A percentile compares a stretch with the other conserved stretches of the same genome.
phyloP scores from a whole-genome alignment of 2,113 vertebrate species.

The Chionomys nivalis region DNA sequence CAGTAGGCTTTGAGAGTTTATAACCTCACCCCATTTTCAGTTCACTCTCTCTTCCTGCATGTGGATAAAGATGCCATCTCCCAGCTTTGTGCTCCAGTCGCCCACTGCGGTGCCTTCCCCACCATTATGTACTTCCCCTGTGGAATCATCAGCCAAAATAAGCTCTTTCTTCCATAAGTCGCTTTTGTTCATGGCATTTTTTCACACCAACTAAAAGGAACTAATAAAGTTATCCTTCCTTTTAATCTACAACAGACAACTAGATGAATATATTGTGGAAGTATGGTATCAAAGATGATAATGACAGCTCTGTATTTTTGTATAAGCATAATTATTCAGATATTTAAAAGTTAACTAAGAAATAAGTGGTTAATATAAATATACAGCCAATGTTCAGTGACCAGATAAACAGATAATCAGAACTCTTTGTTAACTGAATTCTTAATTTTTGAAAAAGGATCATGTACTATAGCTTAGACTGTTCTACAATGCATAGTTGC shows the following conservation, averaged over 20 bases:
- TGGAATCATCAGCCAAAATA: neutral
- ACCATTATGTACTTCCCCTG: neutral
- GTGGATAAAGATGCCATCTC: neutral
- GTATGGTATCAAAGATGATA: neutral
- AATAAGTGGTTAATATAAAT: neutral
- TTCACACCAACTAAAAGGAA: neutral
- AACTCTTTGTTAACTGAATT: neutral
- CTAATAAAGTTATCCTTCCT: neutral
- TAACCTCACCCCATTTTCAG: neutral
- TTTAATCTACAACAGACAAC: constrained; percentile 14
- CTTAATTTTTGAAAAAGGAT: neutral
- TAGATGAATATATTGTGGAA: neutral
- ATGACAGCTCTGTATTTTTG: neutral
- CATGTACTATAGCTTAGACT: neutral
- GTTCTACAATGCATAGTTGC: neutral
- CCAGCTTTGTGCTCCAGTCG: neutral
- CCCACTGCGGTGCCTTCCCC: too few species aligned
- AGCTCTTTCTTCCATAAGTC: neutral
- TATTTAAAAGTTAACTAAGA: neutral
- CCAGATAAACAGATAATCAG: neutral
- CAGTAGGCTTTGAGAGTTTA: neutral
- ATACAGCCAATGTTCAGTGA: neutral
- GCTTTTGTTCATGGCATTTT: neutral
- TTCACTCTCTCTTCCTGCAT: neutral
- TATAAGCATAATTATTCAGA: neutral